phyloP scores from a whole-genome alignment of 2,888 invertebrate genomes.

The Rhogogaster chlorosoma region DNA sequence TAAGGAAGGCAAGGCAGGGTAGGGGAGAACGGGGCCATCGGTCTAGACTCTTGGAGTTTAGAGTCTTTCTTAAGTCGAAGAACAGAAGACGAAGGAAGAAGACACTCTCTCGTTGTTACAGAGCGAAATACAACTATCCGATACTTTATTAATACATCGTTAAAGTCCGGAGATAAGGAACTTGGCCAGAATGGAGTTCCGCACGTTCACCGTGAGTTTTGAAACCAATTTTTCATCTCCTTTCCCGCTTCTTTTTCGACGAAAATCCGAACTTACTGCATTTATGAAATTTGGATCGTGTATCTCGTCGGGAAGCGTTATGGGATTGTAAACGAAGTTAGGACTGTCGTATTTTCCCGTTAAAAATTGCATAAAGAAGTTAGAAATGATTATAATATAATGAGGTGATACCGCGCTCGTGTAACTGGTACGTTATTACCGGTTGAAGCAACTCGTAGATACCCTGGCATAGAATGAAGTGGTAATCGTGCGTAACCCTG shows the following conservation, averaged over 20 bases:
- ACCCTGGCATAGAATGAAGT: not conserved
- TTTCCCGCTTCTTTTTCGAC: not conserved
- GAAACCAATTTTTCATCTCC: not conserved
- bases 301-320: not conserved
- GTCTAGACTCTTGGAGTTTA: constrained; percentile 44
- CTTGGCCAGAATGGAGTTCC: not conserved
- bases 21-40: constrained; percentile 47
- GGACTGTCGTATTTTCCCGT: not conserved
- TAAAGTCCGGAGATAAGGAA: not conserved
- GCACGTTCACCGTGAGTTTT: constrained; percentile 42
- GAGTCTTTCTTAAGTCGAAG: constrained; percentile 37
- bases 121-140: not conserved
- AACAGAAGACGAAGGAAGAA: constrained; percentile 15
- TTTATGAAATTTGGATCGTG: not conserved
- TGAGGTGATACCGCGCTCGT: not conserved
- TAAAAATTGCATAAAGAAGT: not conserved
- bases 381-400: constrained; percentile 43
- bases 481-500: constrained; percentile 5
- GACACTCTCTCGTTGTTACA: not conserved
- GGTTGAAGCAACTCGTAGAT: constrained; percentile 23
- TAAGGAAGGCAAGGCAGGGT: constrained; percentile 4
- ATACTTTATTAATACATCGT: not conserved
- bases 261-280: not conserved
- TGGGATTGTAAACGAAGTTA: not conserved
- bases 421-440: constrained; percentile 35